Evolutionary conservation across 2,888 invertebrate species (phyloP).

Genomic region (Athripsodes cinereus): DNA sequence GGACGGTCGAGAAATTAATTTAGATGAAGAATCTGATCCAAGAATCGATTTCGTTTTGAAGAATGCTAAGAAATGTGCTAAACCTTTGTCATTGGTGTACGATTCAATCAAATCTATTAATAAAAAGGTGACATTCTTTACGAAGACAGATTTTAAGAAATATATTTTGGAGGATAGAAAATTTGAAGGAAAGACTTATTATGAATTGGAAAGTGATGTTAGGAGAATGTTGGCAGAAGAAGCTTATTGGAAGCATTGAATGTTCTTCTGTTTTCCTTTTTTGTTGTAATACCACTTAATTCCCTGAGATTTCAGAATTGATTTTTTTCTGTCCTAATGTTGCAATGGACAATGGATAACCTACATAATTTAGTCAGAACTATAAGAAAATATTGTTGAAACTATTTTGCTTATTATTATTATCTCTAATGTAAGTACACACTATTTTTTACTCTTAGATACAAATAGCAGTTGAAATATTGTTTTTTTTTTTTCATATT

Average conservation of each 20-base stretch:
- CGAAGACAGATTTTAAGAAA: conserved; percentile 14
- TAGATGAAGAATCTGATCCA: conserved; percentile 9
- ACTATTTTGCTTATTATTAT: too few relatives aligned
- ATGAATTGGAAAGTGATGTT: conserved; percentile 13
- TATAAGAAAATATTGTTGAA: too few relatives aligned
- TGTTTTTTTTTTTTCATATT: too few relatives aligned
- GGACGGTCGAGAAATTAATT: not conserved
- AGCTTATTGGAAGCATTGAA: conserved; percentile 10
- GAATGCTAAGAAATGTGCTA: conserved; percentile 13
- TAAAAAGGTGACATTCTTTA: conserved; percentile 12
- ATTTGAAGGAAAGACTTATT: conserved; percentile 14
- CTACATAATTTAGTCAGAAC: too few relatives aligned
- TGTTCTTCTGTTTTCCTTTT: too few relatives aligned
- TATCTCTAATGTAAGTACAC: too few relatives aligned
- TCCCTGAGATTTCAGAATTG: too few relatives aligned
- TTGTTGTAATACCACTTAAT: too few relatives aligned
- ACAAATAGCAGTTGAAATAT: too few relatives aligned
- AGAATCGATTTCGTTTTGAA: conserved; percentile 12
- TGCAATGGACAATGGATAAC: too few relatives aligned
- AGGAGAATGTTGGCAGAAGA: conserved; percentile 12
- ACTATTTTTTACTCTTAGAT: too few relatives aligned
- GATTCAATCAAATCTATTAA: not conserved
- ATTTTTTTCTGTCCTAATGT: too few relatives aligned
- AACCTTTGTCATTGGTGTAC: conserved; percentile 9
- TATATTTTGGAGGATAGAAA: conserved; percentile 9